Base-by-base conservation (phyloP, 2,797 vertebrate species). In the Trachurus trachurus region DNA sequence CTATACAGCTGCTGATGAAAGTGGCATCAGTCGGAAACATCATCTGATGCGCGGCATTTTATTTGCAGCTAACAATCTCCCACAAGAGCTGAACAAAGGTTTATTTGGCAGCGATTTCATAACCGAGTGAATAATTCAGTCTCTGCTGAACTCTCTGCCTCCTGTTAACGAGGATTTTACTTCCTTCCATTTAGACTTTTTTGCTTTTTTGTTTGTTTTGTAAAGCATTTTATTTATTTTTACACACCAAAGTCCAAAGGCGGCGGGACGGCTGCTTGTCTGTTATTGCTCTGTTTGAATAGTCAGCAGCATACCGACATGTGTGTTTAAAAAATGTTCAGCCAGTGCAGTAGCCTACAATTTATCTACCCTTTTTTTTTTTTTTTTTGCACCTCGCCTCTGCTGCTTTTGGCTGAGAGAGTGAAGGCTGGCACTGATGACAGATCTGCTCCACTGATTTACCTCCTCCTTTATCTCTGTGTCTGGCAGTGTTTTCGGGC, bases 391-490 rank as follows among this genome's bases (percentile, higher is more conserved):
- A 44, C 29, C 17, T 31, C 13, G 54, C 37, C 59, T 65, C 22
- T 39, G 49, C 37, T 59, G 31, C 16, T 66, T 69, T 65, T 59
- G 66, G 78, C 65, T 65, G 64, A 13, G 15, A 67, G 81, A 74
- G 31, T 76, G 64, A 70, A 71, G 37, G 21, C 65, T 52, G 72
- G 17, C 66, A 13, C 74, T n/a, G 56, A 74, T 63, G 65, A 2
- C 58, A 64, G 52, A 54, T 52, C 68, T 49, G 13, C 50, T 54
- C 34, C 47, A 7, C 60, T 88, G 85, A 90, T 87, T 82, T 89
- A 84, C 40, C 75, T 29, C n/a, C 34, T 8, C 22, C 58, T 78
- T 74, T 78, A 78, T 87, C 56, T 85, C 66, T 13, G 72, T 45
- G 68, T 60, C 69, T 76, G 70, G 42, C 67, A 72, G 57, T 77